phyloP scores from a whole-genome alignment of 2,797 vertebrate species.

The Megalops cyprinoides region DNA sequence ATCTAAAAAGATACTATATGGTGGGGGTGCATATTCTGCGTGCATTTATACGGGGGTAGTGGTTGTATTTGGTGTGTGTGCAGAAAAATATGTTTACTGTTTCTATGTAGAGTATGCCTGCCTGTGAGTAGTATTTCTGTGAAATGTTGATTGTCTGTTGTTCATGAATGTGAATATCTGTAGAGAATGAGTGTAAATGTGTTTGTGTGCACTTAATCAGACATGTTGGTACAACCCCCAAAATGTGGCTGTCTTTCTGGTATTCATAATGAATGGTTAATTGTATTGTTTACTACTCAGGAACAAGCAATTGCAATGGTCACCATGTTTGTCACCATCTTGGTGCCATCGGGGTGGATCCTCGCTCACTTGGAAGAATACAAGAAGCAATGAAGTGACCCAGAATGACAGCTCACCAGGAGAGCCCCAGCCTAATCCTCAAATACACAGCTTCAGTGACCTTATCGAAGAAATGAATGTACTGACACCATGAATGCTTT shows the following conservation, averaged over 20 bases:
- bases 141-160: not conserved
- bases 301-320: conserved; percentile 62
- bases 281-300: conserved; percentile 43
- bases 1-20: no score
- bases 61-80: not conserved
- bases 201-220: no score
- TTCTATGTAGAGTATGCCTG: not conserved
- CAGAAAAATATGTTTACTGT: not conserved
- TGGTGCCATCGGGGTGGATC: conserved; percentile 76
- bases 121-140: not conserved
- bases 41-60: not conserved
- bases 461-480: not conserved
- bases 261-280: not conserved
- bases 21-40: not conserved
- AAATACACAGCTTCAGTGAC: not conserved
- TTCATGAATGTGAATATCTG: no score
- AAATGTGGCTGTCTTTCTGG: no score
- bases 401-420: not conserved
- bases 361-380: conserved; percentile 75
- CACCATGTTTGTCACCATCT: conserved; percentile 56
- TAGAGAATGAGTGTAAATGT: no score
- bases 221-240: not conserved
- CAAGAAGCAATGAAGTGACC: conserved; percentile 54
- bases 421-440: not conserved
- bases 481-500: conserved; percentile 6